Evolutionary conservation across 2,888 invertebrate species (phyloP).

Genomic region (Cerceris ruficornis): DNA sequence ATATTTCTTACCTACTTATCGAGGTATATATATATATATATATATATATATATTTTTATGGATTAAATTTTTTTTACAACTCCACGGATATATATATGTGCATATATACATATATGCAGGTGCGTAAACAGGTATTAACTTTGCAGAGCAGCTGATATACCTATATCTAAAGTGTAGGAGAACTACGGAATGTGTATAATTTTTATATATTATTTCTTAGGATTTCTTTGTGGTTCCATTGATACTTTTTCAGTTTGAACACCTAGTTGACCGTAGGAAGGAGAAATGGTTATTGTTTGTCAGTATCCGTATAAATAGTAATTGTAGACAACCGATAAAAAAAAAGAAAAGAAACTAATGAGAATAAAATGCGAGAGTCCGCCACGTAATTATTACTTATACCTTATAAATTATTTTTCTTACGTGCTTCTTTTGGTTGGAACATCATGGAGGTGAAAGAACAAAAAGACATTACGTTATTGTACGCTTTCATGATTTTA

Average conservation of each 20-base stretch:
- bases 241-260: slow-evolving; percentile 19
- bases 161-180: slow-evolving; percentile 15
- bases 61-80: slow-evolving; percentile 5
- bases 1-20: slow-evolving; percentile 23
- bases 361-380: slow-evolving; percentile 10
- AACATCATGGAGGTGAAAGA: not conserved
- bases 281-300: slow-evolving; percentile 17
- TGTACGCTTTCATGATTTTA: not conserved
- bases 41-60: slow-evolving; percentile 19
- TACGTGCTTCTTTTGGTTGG: not conserved
- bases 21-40: not conserved
- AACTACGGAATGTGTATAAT: slow-evolving; percentile 48
- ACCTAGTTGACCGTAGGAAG: slow-evolving; percentile 15
- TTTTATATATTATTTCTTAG: slow-evolving; percentile 74
- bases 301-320: slow-evolving; percentile 38
- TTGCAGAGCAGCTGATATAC: not conserved
- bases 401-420: not conserved
- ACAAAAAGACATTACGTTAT: not conserved
- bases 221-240: slow-evolving; percentile 38
- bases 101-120: slow-evolving; percentile 19
- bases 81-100: slow-evolving; percentile 31
- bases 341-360: too few species aligned
- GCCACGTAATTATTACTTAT: not conserved
- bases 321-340: slow-evolving; percentile 36
- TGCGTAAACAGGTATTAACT: slow-evolving; percentile 13